These are phyloP conservation scores for Zoanthus gigantus DNA, from an alignment of 92 coral and sea anemone species.

Conservation along the genomic window DNA sequence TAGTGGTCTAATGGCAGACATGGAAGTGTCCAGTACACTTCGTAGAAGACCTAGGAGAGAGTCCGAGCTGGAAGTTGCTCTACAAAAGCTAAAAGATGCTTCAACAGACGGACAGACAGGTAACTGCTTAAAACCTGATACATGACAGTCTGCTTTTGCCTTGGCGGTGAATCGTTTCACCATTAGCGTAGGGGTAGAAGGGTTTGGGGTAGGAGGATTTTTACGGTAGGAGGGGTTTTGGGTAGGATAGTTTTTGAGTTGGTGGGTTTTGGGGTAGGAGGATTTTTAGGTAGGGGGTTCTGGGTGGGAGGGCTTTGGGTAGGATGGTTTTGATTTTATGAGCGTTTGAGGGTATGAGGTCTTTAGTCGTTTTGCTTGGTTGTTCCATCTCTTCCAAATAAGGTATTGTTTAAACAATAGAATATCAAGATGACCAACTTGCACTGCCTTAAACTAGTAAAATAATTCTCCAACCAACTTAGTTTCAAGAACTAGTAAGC, in stretches of 20 bases:
- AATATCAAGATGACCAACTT: too few relatives aligned
- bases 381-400: too few relatives aligned
- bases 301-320: too few relatives aligned
- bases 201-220: neutral
- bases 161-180: neutral
- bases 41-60: constrained; percentile 72
- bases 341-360: too few relatives aligned
- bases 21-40: constrained; percentile 67
- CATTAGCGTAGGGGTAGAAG: neutral
- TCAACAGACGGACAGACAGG: constrained; percentile 59
- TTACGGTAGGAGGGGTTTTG: too few relatives aligned
- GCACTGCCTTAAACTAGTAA: too few relatives aligned
- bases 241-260: too few relatives aligned
- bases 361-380: too few relatives aligned
- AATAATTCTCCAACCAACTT: too few relatives aligned
- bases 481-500: too few relatives aligned
- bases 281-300: too few relatives aligned
- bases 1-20: constrained; percentile 95
- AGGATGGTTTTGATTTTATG: neutral
- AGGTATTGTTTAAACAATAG: too few relatives aligned
- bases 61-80: constrained; percentile 73
- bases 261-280: neutral
- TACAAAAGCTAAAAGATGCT: constrained; percentile 67
- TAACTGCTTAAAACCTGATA: neutral
- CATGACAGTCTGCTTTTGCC: neutral